Percentiles rank a stretch among this genome's conserved stretches.
Conservation (phyloP, 2,888 invertebrate genomes). For the Leuctra nigra region DNA sequence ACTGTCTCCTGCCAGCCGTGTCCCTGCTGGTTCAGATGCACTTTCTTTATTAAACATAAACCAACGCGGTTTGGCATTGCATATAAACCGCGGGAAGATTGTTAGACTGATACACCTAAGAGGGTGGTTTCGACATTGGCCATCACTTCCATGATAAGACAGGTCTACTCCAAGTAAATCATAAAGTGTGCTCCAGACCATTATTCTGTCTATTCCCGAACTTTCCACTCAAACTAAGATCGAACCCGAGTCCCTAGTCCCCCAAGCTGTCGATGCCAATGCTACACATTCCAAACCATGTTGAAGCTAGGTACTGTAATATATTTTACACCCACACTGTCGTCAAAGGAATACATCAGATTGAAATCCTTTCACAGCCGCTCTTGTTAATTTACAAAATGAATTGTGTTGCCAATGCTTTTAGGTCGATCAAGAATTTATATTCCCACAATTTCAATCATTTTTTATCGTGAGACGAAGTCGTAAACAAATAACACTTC, state of each 20-base stretch:
- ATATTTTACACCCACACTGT: background rate
- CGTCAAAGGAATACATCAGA: no score
- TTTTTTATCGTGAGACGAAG: no score
- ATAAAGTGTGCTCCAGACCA: slow-evolving; percentile 1
- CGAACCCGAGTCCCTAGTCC: slow-evolving; percentile 18
- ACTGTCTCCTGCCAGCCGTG: no score
- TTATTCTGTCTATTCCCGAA: slow-evolving; percentile 6
- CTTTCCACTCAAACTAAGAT: slow-evolving; percentile 17
- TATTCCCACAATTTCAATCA: no score
- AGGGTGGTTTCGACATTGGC: background rate
- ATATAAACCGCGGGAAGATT: slow-evolving; percentile 10
- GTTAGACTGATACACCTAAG: background rate
- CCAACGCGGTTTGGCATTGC: background rate
- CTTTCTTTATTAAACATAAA: slow-evolving; percentile 18
- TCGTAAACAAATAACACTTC: no score
- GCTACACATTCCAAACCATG: background rate
- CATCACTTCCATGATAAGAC: slow-evolving; percentile 4
- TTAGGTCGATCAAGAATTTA: no score
- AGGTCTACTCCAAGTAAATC: slow-evolving; percentile 7
- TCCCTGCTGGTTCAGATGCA: background rate
- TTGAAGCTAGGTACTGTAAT: background rate
- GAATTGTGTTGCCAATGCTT: no score
- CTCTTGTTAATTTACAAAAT: no score
- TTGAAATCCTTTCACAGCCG: no score
- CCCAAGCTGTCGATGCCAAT: slow-evolving; percentile 23